Conservation (phyloP, 2,797 vertebrate genomes). For the Valencia hispanica region DNA sequence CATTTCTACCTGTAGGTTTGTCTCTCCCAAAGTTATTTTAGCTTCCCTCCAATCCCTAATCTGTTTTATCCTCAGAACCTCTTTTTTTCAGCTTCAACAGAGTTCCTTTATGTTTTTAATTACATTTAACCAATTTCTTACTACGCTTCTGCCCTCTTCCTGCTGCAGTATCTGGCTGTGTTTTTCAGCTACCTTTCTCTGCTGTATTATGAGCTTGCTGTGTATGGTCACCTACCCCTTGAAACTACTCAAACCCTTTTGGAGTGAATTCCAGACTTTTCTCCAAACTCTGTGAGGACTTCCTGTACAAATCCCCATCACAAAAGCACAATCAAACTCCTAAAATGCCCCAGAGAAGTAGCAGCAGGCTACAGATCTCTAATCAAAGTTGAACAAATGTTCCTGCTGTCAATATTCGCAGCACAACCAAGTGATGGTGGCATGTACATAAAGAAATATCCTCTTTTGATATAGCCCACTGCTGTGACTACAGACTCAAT, state of each 20-base stretch:
- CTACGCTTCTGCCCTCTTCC: constrained; percentile 48
- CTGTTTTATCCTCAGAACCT: constrained; percentile 66
- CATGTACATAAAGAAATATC: constrained; percentile 50
- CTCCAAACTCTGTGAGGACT: constrained; percentile 66
- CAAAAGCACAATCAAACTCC: constrained; percentile 3
- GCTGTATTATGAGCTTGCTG: constrained; percentile 64
- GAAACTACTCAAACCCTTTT: constrained; percentile 52
- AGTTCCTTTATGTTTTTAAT: constrained; percentile 52
- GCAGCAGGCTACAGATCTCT: constrained; percentile 7
- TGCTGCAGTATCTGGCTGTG: constrained; percentile 62
- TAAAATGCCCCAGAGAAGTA: constrained; percentile 25
- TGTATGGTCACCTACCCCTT: constrained; percentile 60
- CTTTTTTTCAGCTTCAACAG: constrained; percentile 42
- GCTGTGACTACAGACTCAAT: constrained; percentile 91
- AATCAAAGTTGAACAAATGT: constrained; percentile 8
- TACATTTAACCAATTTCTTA: constrained; percentile 55
- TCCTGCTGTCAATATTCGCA: constrained; percentile 2
- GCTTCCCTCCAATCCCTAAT: constrained; percentile 29
- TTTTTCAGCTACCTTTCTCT: constrained; percentile 62
- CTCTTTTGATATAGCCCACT: constrained; percentile 85
- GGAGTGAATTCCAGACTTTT: constrained; percentile 56
- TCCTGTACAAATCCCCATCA: constrained; percentile 72
- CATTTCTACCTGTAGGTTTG: constrained; percentile 33
- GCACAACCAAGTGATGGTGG: constrained; percentile 63
- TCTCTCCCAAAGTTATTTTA: constrained; percentile 37